These are phyloP conservation scores for Corydoras sp. DNA, from an alignment of 2,113 vertebrate species.

Conservation along the genomic window DNA sequence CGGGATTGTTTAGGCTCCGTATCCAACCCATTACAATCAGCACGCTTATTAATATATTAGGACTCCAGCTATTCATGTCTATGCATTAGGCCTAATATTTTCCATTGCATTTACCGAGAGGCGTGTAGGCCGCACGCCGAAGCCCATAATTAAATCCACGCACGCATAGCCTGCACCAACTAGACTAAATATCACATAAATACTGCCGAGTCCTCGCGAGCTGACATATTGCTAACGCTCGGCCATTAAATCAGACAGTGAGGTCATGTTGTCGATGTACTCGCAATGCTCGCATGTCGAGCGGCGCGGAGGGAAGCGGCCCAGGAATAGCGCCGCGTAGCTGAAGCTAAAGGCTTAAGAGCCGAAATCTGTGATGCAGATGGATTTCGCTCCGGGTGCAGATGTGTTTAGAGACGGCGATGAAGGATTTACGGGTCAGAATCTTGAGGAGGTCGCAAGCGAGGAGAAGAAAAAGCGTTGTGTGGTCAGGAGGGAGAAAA, in stretches of 20 bases:
- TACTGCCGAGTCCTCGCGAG: constrained; percentile 7
- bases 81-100: constrained; percentile 32
- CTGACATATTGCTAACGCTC: constrained; percentile 6
- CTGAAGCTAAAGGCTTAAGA: no score
- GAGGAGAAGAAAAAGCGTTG: no score
- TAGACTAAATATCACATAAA: constrained; percentile 38
- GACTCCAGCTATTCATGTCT: constrained; percentile 26
- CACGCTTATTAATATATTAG: constrained; percentile 27
- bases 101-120: constrained; percentile 22
- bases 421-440: no score
- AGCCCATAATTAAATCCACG: constrained; percentile 30
- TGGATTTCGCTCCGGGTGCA: no score
- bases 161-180: constrained; percentile 30
- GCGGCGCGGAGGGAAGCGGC: no score
- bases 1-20: constrained; percentile 29
- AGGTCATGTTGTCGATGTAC: constrained; percentile 22
- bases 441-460: no score
- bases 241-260: constrained; percentile 1
- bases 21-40: constrained; percentile 31
- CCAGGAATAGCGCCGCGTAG: no score
- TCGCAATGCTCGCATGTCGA: not conserved
- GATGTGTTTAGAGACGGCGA: no score
- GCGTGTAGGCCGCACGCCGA: constrained; percentile 15
- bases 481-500: no score
- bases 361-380: no score